Conservation (phyloP, 1,140 invertebrate genomes). For the Pogonomyrmex californicus region DNA sequence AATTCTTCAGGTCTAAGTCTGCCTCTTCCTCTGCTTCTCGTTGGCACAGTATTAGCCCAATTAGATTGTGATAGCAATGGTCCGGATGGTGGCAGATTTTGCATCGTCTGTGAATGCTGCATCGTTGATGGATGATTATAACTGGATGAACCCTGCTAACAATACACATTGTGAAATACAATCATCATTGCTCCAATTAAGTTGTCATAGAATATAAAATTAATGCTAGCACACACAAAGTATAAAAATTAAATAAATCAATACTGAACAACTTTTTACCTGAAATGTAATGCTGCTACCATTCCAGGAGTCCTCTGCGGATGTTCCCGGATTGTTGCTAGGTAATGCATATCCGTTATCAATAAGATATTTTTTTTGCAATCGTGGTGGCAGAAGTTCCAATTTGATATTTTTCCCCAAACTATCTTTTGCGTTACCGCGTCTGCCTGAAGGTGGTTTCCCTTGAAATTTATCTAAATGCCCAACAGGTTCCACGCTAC, state of each 20-base stretch:
- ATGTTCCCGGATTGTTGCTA: slow-evolving; percentile 77
- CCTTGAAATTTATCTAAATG: slow-evolving; percentile 85
- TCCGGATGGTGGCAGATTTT: slow-evolving; percentile 80
- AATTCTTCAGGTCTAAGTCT: slow-evolving; percentile 85
- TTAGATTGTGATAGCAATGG: slow-evolving; percentile 77
- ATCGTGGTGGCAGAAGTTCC: slow-evolving; percentile 87
- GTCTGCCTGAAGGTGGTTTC: slow-evolving; percentile 88
- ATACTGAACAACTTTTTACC: slow-evolving; percentile 72
- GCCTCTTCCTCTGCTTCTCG: slow-evolving; percentile 86
- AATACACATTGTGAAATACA: slow-evolving; percentile 9
- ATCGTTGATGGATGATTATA: slow-evolving; percentile 77
- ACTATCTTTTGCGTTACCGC: slow-evolving; percentile 82
- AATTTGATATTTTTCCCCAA: slow-evolving; percentile 84
- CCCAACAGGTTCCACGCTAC: slow-evolving; percentile 87
- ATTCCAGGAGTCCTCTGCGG: slow-evolving; percentile 86
- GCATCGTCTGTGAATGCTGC: slow-evolving; percentile 83
- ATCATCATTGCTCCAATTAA: neutral
- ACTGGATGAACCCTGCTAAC: slow-evolving; percentile 77
- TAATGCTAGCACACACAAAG: neutral
- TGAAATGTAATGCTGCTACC: slow-evolving; percentile 86
- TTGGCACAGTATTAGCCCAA: slow-evolving; percentile 87
- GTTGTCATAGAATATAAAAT: neutral
- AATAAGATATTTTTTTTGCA: slow-evolving; percentile 86
- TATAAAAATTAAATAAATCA: slow-evolving; percentile 22
- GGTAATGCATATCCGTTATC: slow-evolving; percentile 85